Evolutionary conservation across 2,888 invertebrate species (phyloP), one percentile per base, ranked within the genome.

Genomic region (Sphaerophoria taeniata): DNA sequence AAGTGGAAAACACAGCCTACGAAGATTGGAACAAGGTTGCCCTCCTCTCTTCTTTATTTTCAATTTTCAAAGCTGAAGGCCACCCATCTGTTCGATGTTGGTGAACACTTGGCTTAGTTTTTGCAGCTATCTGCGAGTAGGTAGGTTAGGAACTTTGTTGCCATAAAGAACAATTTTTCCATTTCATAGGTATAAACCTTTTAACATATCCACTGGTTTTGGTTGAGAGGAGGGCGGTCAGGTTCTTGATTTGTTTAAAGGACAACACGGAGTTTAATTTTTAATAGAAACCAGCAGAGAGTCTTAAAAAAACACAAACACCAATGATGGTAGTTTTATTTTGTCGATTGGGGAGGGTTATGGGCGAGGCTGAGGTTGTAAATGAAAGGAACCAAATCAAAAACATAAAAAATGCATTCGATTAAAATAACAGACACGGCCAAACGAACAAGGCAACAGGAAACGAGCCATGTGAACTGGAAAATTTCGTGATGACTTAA

Each of bases 351-450:
- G 58, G 16, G 34, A 11, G 36, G 0, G 3, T 14, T 6, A 16
- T 6, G 6, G 3, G 7, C 7, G 7, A 9, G 5, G 11, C 24
- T 11, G 16, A 16, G 16, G 43, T 14, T 5, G 24, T 24, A 43
- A 43, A 33, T 2, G 11, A 9, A 43, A 43, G 7, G 11, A 16
- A 24, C 4, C 36, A 49, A n/a, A 36, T n/a, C 0, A 53, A 58
- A 14, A 60, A 53, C 34, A 77, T 77, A 73, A 69, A 85, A 81
- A 81, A 85, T 81, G 76, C 65, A 80, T 76, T 75, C 56, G 49
- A 24, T 58, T 49, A 75, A 84, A 84, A n/a, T 72, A 56, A 67
- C 49, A 49, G 33, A 9, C 56, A 60, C n/a, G 39, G 31, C 43
- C 11, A 49, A 24, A 51, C 5, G 49, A 53, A 31, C 49, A 43